phyloP scores from a whole-genome alignment of 2,113 vertebrate species.

The Empidonax alnorum region DNA sequence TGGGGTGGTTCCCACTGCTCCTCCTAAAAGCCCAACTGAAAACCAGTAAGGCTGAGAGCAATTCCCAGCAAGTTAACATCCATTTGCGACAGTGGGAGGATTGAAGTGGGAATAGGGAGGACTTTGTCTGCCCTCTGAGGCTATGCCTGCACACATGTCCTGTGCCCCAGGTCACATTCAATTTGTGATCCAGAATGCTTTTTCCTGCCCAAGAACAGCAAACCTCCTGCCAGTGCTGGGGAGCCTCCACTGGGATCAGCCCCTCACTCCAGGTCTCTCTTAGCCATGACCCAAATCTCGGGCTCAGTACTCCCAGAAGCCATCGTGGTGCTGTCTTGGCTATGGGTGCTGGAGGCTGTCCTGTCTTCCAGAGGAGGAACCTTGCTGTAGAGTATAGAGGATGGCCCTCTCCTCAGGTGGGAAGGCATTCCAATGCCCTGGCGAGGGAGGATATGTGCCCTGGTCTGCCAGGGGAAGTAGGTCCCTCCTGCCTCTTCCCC shows the following conservation, averaged over 20 bases:
- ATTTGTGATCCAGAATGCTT: background rate
- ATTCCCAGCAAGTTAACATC: background rate
- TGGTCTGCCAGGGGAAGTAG: background rate
- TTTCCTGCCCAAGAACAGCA: background rate
- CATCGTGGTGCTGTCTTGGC: fast-evolving
- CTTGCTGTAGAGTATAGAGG: fast-evolving
- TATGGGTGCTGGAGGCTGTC: fast-evolving
- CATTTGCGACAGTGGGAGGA: fast-evolving
- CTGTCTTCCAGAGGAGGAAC: background rate
- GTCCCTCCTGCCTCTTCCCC: background rate
- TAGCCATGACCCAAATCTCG: fast-evolving
- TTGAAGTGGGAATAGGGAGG: fast-evolving
- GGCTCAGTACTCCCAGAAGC: background rate
- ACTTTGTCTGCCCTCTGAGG: fast-evolving
- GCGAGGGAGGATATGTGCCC: fast-evolving
- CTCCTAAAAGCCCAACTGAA: background rate
- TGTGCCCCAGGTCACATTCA: background rate
- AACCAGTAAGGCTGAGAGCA: background rate
- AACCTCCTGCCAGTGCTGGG: fast-evolving
- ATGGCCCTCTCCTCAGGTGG: background rate
- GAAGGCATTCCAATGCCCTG: background rate
- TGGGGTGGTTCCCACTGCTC: background rate
- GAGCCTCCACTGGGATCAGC: fast-evolving
- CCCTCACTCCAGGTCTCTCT: background rate
- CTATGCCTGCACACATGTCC: background rate